Evolutionary conservation across 2,797 vertebrate genomes (phyloP).

Genomic region (Neomorphus geoffroyi): DNA sequence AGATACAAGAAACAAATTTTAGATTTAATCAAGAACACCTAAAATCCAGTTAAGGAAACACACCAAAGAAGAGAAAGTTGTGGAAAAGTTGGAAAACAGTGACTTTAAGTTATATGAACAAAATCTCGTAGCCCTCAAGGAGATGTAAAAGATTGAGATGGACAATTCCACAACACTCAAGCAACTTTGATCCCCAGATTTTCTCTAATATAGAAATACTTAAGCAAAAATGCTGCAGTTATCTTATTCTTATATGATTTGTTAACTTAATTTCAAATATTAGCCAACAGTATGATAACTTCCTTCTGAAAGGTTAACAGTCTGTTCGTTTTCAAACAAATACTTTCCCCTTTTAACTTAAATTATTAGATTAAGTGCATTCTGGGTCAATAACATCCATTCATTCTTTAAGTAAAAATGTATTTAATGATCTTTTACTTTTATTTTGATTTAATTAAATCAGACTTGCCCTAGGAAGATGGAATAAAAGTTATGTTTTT

Average conservation of each 20-base stretch:
- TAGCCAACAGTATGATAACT: neutral
- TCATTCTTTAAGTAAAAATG: neutral
- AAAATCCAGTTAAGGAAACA: neutral
- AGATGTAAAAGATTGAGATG: neutral
- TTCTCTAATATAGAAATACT: neutral
- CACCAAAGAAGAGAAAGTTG: neutral
- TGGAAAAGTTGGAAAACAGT: neutral
- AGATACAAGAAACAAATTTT: neutral
- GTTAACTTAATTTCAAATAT: neutral
- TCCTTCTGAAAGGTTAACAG: neutral
- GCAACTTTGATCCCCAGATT: neutral
- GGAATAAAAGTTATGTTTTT: neutral
- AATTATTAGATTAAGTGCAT: neutral
- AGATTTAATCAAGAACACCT: neutral
- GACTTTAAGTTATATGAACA: neutral
- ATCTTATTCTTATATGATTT: neutral
- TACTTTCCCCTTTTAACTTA: neutral
- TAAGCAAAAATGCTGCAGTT: neutral
- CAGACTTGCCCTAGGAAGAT: neutral
- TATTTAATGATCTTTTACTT: neutral
- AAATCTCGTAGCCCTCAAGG: neutral
- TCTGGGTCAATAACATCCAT: neutral
- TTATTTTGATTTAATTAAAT: neutral
- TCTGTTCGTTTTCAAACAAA: neutral
- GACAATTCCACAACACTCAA: neutral